Evolutionary conservation across 1,140 invertebrate genomes (phyloP).

Genomic region (Grapholita molesta): DNA sequence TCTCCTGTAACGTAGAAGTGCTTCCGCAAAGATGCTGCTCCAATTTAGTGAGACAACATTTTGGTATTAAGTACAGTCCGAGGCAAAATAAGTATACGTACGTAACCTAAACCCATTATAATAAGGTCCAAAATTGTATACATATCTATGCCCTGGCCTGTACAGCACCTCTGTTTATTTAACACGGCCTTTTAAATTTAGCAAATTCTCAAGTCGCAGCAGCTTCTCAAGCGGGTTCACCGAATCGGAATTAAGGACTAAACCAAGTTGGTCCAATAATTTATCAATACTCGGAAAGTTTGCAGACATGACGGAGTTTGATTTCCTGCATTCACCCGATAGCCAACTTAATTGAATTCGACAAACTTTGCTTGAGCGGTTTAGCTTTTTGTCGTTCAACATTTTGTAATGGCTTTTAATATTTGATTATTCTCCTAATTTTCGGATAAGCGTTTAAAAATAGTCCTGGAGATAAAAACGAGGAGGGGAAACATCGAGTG

Average conservation of each 20-base stretch:
- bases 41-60: too few species aligned
- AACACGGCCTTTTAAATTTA: not conserved
- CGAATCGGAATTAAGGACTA: not conserved
- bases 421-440: not conserved
- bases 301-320: slow-evolving; percentile 13
- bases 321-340: slow-evolving; percentile 13
- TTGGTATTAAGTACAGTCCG: too few species aligned
- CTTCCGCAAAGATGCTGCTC: too few species aligned
- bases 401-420: not conserved
- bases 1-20: too few species aligned
- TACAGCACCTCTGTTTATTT: not conserved
- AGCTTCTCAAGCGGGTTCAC: not conserved
- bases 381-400: not conserved
- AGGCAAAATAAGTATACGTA: too few species aligned
- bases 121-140: too few species aligned
- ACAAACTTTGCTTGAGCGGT: not conserved
- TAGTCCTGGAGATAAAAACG: too few species aligned
- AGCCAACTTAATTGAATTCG: slow-evolving; percentile 13
- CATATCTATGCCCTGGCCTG: too few species aligned
- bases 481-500: too few species aligned
- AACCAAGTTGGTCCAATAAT: slow-evolving; percentile 7
- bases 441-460: not conserved
- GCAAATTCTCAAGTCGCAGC: not conserved
- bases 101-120: too few species aligned
- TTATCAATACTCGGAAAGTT: slow-evolving; percentile 10